phyloP scores from a whole-genome alignment of 2,888 invertebrate species.

The Andricus curvator region DNA sequence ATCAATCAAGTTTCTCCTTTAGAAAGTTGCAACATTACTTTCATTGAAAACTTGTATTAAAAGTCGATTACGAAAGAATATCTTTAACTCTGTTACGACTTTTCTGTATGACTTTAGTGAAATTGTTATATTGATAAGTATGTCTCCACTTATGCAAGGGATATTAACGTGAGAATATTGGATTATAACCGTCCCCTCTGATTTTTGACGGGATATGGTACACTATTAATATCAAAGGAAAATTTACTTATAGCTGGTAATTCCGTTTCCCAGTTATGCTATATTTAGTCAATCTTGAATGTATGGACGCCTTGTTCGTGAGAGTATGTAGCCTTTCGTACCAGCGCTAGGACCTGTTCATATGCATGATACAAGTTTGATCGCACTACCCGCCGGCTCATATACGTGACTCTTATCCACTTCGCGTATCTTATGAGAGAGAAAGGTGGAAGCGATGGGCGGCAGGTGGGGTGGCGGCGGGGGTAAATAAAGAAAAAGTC shows the following conservation, averaged over 20 bases:
- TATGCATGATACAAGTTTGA: conserved; percentile 40
- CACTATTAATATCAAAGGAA: not conserved
- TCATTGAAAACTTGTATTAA: conserved; percentile 25
- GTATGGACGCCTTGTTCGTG: conserved; percentile 9
- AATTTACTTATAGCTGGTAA: not conserved
- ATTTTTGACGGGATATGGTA: not conserved
- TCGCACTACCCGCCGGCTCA: conserved; percentile 12
- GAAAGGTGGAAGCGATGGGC: conserved; percentile 55
- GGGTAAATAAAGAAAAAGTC: conserved; percentile 74
- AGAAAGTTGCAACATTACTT: conserved; percentile 29
- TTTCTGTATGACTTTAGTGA: not conserved
- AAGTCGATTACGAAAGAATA: conserved; percentile 26
- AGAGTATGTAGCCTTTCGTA: conserved; percentile 20
- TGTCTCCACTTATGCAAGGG: not conserved
- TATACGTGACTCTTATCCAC: conserved; percentile 56
- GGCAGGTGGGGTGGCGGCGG: conserved; percentile 53
- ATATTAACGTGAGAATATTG: not conserved
- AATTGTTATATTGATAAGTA: conserved; percentile 3
- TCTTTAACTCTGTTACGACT: conserved; percentile 2
- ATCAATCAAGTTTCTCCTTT: conserved; percentile 39
- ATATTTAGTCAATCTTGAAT: conserved; percentile 58
- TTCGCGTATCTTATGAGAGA: conserved; percentile 59
- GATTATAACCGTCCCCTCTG: not conserved
- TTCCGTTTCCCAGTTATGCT: conserved; percentile 46
- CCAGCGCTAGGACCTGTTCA: not conserved